These are phyloP conservation scores for Bombus turneri DNA, from an alignment of 1,140 invertebrate genomes.

Conservation along the genomic window DNA sequence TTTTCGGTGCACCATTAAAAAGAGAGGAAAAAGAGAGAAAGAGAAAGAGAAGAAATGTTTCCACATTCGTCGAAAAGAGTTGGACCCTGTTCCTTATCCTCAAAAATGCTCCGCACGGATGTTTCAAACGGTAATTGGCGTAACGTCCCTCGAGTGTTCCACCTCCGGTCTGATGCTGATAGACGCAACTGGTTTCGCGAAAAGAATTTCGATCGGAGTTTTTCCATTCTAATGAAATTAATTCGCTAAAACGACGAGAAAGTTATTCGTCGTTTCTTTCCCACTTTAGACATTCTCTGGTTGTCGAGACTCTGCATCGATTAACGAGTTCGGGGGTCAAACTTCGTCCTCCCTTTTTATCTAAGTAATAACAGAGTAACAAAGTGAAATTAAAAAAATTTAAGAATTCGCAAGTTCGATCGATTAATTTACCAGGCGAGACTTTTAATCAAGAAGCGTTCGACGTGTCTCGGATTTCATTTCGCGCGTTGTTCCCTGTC, in stretches of 20 bases:
- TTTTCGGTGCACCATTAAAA: not conserved
- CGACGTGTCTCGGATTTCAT: not conserved
- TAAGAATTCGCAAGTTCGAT: not conserved
- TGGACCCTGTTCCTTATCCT: not conserved
- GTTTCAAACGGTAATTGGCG: slow-evolving; percentile 8
- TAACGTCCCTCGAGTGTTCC: not conserved
- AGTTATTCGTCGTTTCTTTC: not conserved
- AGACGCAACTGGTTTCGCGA: not conserved
- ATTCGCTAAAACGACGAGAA: not conserved
- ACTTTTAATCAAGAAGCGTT: not conserved
- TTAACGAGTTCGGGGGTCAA: not conserved
- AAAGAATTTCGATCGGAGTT: not conserved
- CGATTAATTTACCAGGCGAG: not conserved
- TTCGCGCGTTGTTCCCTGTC: not conserved
- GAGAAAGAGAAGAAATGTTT: not conserved
- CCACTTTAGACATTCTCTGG: too few relatives aligned
- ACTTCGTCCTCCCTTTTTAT: not conserved
- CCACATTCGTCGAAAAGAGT: not conserved
- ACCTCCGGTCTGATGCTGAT: not conserved
- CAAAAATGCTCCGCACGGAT: not conserved
- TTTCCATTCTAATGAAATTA: slow-evolving; percentile 7
- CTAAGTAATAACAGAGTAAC: not conserved
- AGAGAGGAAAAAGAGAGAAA: not conserved
- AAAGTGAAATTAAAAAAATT: not conserved
- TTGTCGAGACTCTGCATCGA: not conserved